Base-by-base conservation (phyloP, 2,888 invertebrate genomes). In the Melolontha melolontha region DNA sequence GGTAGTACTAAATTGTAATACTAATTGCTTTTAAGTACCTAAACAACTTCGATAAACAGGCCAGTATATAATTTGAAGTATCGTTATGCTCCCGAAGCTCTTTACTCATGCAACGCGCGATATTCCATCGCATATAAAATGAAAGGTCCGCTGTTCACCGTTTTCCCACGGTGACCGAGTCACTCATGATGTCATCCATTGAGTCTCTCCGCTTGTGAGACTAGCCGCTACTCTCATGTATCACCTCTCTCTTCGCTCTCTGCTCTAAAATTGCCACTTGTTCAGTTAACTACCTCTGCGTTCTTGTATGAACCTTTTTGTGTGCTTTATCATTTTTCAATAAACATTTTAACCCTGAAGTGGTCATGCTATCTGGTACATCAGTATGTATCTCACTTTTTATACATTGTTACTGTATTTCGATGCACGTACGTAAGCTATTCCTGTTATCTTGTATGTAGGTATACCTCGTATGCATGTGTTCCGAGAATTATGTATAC, bases 101-200 rank as follows among this genome's bases (percentile, higher is more conserved):
- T 62, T 62, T 62, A 62, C 59, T 47, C 59, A 62, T 62, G 59
- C 59, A 62, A 62, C 59, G 59, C 59, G 59, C 59, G 59, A 62
- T 62, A 62, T 47, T 62, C 59, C 59, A 47, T 62, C 59, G 75
- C 73, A 75, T 74, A 74, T 71, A 66, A 73, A 74, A 74, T 72
- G 75, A 74, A 72, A 68, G 71, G 72, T 68, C 67, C 68, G 69
- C 63, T 54, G 64, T 72, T 70, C 70, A 72, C 72, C 75, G 79
- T 78, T 78, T 81, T 81, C 81, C 81, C 81, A 81, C 81, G 81
- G 80, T 81, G 80, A 80, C 80, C 80, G 79, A 80, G 78, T 78
- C 79, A 78, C 76, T 77, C 75, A 79, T 80, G 80, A 81, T 80
- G 80, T 81, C 80, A 80, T 79, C 78, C 77, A 75, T 75, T 75